Percentiles rank a stretch among this genome's conserved stretches.
These are phyloP conservation scores for Oscheius onirici DNA, from an alignment of 2,888 invertebrate genomes.

Conservation along the genomic window DNA sequence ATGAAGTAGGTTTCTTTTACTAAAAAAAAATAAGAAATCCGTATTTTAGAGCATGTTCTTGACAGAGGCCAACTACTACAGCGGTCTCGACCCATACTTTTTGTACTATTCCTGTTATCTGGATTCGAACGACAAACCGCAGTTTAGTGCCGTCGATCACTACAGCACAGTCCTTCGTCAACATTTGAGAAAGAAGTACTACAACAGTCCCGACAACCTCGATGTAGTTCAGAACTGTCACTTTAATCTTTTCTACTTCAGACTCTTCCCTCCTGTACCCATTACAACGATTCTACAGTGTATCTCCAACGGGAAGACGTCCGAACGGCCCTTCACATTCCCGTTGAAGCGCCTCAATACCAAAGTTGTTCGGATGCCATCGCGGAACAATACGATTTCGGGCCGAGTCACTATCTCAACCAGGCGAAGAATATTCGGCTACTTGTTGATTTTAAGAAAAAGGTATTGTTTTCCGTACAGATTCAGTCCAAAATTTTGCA, in stretches of 20 bases:
- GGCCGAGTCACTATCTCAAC: constrained; percentile 56
- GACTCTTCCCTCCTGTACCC: constrained; percentile 53
- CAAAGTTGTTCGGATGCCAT: constrained; percentile 55
- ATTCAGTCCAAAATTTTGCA: constrained; percentile 12
- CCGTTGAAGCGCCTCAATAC: constrained; percentile 48
- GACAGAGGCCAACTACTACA: constrained; percentile 51
- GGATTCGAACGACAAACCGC: constrained; percentile 44
- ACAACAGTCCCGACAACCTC: neutral
- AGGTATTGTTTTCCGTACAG: constrained; percentile 19
- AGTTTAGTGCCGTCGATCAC: constrained; percentile 10
- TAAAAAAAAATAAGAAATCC: no score
- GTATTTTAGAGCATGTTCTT: constrained; percentile 39
- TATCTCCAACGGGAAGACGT: constrained; percentile 60
- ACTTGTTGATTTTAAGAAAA: constrained; percentile 34
- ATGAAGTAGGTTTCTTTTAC: constrained; percentile 29
- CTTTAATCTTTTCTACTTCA: neutral
- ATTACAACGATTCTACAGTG: constrained; percentile 56
- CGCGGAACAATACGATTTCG: constrained; percentile 34
- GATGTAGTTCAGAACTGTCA: neutral
- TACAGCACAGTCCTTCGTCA: constrained; percentile 7
- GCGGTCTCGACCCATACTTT: constrained; percentile 66
- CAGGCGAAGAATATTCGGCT: constrained; percentile 36
- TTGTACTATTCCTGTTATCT: constrained; percentile 62
- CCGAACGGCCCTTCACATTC: constrained; percentile 52
- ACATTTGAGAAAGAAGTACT: constrained; percentile 10